phyloP scores from a whole-genome alignment of 2,113 vertebrate genomes.

The Parus major region DNA sequence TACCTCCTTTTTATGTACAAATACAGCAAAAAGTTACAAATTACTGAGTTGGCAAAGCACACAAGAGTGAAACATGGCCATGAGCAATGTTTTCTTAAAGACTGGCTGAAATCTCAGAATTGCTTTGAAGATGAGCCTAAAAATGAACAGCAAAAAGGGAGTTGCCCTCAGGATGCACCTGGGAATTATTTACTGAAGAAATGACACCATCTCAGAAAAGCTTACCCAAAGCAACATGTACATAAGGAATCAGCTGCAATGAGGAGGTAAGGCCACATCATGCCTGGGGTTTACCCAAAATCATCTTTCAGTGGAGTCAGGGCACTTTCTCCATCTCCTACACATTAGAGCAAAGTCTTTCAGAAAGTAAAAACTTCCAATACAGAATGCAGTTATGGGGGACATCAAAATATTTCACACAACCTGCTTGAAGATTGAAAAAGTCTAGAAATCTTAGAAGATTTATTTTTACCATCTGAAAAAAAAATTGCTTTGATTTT shows the following conservation, averaged over 20 bases:
- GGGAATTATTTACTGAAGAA: not conserved
- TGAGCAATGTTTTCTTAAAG: not conserved
- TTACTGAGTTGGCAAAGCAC: not conserved
- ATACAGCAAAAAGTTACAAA: not conserved
- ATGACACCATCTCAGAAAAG: not conserved
- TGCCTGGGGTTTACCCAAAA: not conserved
- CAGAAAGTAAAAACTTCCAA: not conserved
- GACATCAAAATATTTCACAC: not conserved
- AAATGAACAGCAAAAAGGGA: not conserved
- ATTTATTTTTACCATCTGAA: conserved; percentile 3
- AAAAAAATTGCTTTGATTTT: conserved; percentile 8
- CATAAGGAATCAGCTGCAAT: not conserved
- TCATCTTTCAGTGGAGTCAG: not conserved
- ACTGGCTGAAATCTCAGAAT: not conserved
- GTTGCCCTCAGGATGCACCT: not conserved
- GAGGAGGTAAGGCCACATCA: not conserved
- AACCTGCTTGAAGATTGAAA: not conserved
- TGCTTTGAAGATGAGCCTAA: not conserved
- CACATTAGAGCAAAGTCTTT: not conserved
- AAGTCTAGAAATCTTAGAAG: not conserved
- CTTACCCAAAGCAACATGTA: not conserved
- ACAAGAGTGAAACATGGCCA: not conserved
- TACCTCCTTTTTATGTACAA: not conserved
- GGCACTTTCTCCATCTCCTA: not conserved
- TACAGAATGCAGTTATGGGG: not conserved